These are phyloP conservation scores for Alcis repandata DNA, from an alignment of 2,888 invertebrate genomes.

Conservation along the genomic window DNA sequence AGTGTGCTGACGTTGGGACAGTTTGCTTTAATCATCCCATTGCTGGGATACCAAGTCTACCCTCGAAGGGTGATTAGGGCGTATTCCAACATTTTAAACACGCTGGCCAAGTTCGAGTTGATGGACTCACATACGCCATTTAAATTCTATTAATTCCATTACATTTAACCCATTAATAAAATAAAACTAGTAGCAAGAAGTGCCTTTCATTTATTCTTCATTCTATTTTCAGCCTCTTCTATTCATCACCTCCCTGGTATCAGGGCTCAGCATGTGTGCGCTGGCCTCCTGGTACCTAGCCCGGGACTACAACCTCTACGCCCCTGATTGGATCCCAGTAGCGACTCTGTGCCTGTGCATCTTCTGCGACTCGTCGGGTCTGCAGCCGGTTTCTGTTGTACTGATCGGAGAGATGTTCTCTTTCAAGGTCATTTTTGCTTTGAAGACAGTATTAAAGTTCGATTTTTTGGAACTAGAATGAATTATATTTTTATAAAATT, in stretches of 20 bases:
- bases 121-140: too few species aligned
- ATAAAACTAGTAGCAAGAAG: neutral
- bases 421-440: slow-evolving; percentile 64
- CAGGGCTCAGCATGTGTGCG: slow-evolving; percentile 74
- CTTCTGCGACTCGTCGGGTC: slow-evolving; percentile 80
- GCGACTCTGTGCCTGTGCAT: slow-evolving; percentile 80
- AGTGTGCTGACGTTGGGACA: too few species aligned
- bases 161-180: too few species aligned
- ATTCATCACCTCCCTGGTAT: slow-evolving; percentile 66
- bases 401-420: slow-evolving; percentile 84
- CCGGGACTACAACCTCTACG: slow-evolving; percentile 56
- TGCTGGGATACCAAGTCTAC: too few species aligned
- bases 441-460: too few species aligned
- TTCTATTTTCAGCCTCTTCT: slow-evolving; percentile 66
- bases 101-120: too few species aligned
- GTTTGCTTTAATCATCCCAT: too few species aligned
- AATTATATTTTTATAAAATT: neutral
- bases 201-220: neutral
- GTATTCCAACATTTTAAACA: too few species aligned
- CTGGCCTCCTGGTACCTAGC: slow-evolving; percentile 77
- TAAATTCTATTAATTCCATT: too few species aligned
- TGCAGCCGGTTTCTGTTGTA: slow-evolving; percentile 83
- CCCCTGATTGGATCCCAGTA: slow-evolving; percentile 82
- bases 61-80: too few species aligned
- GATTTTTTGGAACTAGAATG: too few species aligned